Conservation (phyloP, 2,113 vertebrate species). For the Protomyctophum bolini region DNA sequence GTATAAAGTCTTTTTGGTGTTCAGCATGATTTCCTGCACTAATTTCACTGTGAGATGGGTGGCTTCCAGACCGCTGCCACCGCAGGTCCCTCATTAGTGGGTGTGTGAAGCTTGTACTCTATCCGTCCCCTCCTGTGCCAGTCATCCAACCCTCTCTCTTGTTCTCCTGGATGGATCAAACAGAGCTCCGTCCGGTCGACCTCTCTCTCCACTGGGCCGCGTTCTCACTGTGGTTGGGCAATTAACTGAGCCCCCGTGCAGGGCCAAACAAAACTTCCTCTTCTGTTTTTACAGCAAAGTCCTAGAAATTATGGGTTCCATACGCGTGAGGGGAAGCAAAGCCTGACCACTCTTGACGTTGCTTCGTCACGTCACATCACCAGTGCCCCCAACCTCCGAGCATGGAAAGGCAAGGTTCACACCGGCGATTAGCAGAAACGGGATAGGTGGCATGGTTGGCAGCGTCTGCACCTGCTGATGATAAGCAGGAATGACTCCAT, state of each 20-base stretch:
- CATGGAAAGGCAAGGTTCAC: conserved; percentile 38
- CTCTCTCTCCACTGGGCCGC: conserved; percentile 48
- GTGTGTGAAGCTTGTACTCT: conserved; percentile 48
- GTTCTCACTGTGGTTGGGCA: conserved; percentile 75
- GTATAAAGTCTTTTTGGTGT: conserved; percentile 54
- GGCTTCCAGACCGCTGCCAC: conserved; percentile 55
- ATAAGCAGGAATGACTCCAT: conserved; percentile 41
- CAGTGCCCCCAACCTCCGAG: conserved; percentile 17
- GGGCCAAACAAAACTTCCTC: conserved; percentile 83
- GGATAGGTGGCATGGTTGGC: conserved; percentile 34
- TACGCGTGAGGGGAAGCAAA: conserved; percentile 48
- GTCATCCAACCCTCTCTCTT: conserved; percentile 1
- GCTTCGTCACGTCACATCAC: conserved; percentile 64
- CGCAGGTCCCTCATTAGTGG: conserved; percentile 61
- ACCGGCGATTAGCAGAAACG: conserved; percentile 22
- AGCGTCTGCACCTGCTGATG: conserved; percentile 33
- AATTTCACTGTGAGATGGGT: conserved; percentile 57
- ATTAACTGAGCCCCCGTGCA: conserved; percentile 70
- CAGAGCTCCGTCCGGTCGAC: no score
- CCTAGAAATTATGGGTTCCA: conserved; percentile 77
- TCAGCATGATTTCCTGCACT: conserved; percentile 59
- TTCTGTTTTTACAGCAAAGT: conserved; percentile 77
- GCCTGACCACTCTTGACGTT: conserved; percentile 47
- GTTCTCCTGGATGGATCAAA: no score
- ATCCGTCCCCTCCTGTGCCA: conserved; percentile 27